A percentile compares a stretch with the other conserved stretches of the same genome.
Conservation (phyloP, 2,113 vertebrate species). For the Urocynchramus pylzowi region DNA sequence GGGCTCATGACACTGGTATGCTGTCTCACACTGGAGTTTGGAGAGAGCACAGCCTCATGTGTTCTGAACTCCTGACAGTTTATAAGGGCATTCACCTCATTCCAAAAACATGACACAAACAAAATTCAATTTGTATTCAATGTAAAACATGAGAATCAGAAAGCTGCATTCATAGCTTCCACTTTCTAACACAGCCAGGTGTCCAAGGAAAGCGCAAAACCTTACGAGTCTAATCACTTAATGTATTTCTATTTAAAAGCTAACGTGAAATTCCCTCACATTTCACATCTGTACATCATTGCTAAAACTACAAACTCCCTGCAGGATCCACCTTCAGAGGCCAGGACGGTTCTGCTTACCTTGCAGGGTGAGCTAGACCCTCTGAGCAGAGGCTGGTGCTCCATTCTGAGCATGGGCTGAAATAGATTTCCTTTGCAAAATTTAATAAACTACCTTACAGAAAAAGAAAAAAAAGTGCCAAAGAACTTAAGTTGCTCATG, state of each 20-base stretch:
- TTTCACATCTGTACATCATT: not conserved
- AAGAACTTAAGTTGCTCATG: not conserved
- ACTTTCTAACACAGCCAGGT: too few relatives aligned
- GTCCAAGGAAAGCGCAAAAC: not conserved
- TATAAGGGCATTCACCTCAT: not conserved
- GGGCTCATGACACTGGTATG: not conserved
- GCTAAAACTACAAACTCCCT: not conserved
- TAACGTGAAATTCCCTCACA: not conserved
- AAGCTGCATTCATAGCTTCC: not conserved
- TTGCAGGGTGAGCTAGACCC: not conserved
- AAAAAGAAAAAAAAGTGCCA: not conserved
- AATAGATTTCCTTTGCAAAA: not conserved
- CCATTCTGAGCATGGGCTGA: not conserved
- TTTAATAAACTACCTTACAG: not conserved
- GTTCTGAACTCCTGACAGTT: not conserved
- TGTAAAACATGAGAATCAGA: not conserved
- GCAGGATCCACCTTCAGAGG: not conserved
- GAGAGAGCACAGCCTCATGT: not conserved
- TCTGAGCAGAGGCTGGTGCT: slow-evolving; percentile 34
- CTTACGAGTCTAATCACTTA: not conserved
- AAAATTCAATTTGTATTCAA: not conserved
- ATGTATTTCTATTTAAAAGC: not conserved
- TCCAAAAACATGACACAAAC: not conserved
- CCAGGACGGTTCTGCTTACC: slow-evolving; percentile 10
- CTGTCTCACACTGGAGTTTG: not conserved